Percentiles rank a stretch among this genome's conserved stretches.
phyloP scores from a whole-genome alignment of 2,797 vertebrate genomes.

The Furcifer pardalis region DNA sequence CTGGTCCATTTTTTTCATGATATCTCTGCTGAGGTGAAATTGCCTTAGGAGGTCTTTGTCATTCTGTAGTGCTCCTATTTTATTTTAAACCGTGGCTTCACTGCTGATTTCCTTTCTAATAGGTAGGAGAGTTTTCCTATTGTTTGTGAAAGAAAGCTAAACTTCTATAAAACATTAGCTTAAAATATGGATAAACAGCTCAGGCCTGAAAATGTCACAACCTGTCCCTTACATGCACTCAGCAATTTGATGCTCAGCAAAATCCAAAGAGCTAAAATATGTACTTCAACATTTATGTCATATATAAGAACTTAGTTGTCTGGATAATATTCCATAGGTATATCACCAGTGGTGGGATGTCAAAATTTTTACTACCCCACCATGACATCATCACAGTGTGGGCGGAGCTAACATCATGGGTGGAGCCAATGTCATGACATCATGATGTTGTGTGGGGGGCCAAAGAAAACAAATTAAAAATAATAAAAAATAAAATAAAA shows the following conservation, averaged over 20 bases:
- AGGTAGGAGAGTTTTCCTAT: not conserved
- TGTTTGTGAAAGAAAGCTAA: slow-evolving; percentile 2
- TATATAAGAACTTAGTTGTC: not conserved
- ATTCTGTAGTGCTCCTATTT: not conserved
- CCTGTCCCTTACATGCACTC: not conserved
- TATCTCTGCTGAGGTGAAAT: slow-evolving; percentile 2
- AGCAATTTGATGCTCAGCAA: not conserved
- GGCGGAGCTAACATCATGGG: too few species aligned
- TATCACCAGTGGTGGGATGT: too few species aligned
- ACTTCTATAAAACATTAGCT: not conserved
- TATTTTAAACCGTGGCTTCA: not conserved
- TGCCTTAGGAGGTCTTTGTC: not conserved
- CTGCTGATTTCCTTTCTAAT: not conserved
- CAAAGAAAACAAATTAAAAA: too few species aligned
- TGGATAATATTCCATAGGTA: not conserved
- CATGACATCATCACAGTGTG: too few species aligned
- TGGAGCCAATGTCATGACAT: too few species aligned
- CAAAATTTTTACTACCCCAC: too few species aligned
- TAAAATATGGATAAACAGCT: not conserved
- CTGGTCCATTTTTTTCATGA: not conserved
- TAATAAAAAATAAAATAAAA: too few species aligned
- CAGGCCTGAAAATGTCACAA: slow-evolving; percentile 11
- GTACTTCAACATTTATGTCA: not conserved
- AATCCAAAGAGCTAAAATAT: slow-evolving; percentile 8
- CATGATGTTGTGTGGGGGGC: too few species aligned